A percentile compares a stretch with the other conserved stretches of the same genome.
These are phyloP conservation scores for Hydrophis major DNA, from an alignment of 2,797 vertebrate species.

Conservation along the genomic window DNA sequence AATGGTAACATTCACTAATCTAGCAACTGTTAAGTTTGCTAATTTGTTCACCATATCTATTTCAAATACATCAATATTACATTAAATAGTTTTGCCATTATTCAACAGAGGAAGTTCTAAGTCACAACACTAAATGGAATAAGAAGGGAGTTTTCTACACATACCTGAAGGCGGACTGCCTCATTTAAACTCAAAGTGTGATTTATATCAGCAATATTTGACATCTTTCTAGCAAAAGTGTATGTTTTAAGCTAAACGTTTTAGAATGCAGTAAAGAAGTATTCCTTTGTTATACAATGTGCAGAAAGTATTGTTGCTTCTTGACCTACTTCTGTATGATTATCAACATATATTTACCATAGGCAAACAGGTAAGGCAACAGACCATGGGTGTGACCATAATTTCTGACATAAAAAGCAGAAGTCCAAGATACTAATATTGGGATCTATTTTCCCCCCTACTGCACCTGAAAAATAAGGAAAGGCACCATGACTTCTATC, in stretches of 20 bases:
- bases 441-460: not conserved
- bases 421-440: not conserved
- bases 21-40: not conserved
- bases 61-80: not conserved
- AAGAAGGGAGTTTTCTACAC: not conserved
- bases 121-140: slow-evolving; percentile 16
- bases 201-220: too few relatives aligned
- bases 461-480: not conserved
- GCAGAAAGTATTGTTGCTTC: not conserved
- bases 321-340: slow-evolving; percentile 2
- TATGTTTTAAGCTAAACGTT: not conserved
- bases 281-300: not conserved
- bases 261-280: not conserved
- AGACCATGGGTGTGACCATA: not conserved
- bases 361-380: not conserved
- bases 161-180: not conserved
- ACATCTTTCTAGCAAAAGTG: not conserved
- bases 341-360: not conserved
- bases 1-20: not conserved
- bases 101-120: slow-evolving; percentile 1
- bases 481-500: not conserved
- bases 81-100: not conserved
- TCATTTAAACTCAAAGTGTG: not conserved
- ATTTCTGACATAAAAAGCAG: not conserved
- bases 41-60: not conserved